Evolutionary conservation across 2,888 invertebrate genomes (phyloP).

Genomic region (Ophioninae sp.): DNA sequence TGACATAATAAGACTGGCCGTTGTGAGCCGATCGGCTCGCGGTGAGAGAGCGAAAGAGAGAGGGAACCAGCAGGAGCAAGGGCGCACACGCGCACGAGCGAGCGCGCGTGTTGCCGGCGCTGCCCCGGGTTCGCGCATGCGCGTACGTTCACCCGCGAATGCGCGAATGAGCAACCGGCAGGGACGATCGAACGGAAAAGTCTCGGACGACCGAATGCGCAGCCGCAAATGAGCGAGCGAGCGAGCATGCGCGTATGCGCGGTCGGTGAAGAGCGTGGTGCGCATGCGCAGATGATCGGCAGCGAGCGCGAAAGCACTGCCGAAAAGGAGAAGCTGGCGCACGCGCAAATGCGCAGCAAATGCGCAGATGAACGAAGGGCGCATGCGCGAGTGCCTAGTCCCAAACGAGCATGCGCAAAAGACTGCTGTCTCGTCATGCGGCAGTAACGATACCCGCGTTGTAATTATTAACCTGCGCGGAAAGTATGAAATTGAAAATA

Average conservation of each 20-base stretch:
- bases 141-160: slow-evolving; percentile 26
- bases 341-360: too few relatives aligned
- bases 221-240: slow-evolving; percentile 30
- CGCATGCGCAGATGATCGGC: too few relatives aligned
- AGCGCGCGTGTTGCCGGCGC: slow-evolving; percentile 27
- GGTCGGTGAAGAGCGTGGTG: too few relatives aligned
- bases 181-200: too few relatives aligned
- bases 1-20: slow-evolving; percentile 76
- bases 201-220: too few relatives aligned
- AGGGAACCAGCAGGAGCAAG: slow-evolving; percentile 10
- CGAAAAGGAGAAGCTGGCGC: too few relatives aligned
- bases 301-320: too few relatives aligned
- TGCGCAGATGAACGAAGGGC: too few relatives aligned
- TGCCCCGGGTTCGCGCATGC: slow-evolving; percentile 32
- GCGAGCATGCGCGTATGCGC: too few relatives aligned
- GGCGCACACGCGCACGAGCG: slow-evolving; percentile 11
- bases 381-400: too few relatives aligned
- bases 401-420: too few relatives aligned
- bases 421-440: too few relatives aligned
- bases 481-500: background rate
- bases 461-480: background rate
- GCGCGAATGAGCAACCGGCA: slow-evolving; percentile 16
- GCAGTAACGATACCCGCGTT: background rate
- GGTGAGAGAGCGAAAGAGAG: slow-evolving; percentile 2
- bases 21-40: slow-evolving; percentile 55